Conservation (phyloP, 2,888 invertebrate genomes). For the Apamea monoglypha region DNA sequence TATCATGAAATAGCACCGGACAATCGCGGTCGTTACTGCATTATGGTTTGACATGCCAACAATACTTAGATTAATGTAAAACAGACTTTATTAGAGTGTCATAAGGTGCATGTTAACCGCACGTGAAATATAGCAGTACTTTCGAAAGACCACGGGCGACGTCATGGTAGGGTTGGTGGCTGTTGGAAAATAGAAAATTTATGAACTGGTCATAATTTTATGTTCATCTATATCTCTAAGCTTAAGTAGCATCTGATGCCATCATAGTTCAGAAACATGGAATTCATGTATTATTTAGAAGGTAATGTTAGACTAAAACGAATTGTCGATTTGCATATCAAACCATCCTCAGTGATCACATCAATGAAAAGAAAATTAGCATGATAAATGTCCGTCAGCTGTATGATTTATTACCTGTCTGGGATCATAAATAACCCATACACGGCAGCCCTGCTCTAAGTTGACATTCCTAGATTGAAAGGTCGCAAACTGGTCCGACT, state of each 20-base stretch:
- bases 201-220: slow-evolving; percentile 41
- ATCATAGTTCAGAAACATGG: slow-evolving; percentile 17
- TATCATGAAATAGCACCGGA: slow-evolving; percentile 78
- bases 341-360: slow-evolving; percentile 10
- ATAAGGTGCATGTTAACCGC: slow-evolving; percentile 56
- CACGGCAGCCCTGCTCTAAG: slow-evolving; percentile 68
- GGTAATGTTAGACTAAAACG: slow-evolving; percentile 17
- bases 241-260: slow-evolving; percentile 10
- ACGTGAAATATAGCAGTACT: slow-evolving; percentile 76
- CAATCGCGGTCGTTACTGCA: slow-evolving; percentile 78
- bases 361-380: slow-evolving; percentile 51
- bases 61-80: slow-evolving; percentile 51
- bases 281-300: slow-evolving; percentile 5
- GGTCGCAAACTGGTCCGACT: slow-evolving; percentile 79
- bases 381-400: slow-evolving; percentile 23
- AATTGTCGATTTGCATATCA: slow-evolving; percentile 14
- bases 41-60: slow-evolving; percentile 70
- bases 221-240: slow-evolving; percentile 11
- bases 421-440: slow-evolving; percentile 53
- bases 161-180: slow-evolving; percentile 63
- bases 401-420: slow-evolving; percentile 26
- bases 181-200: slow-evolving; percentile 54
- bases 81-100: slow-evolving; percentile 60
- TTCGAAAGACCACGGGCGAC: slow-evolving; percentile 75
- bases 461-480: slow-evolving; percentile 81